phyloP scores from a whole-genome alignment of 2,888 invertebrate genomes.

The Camponotus fellah region DNA sequence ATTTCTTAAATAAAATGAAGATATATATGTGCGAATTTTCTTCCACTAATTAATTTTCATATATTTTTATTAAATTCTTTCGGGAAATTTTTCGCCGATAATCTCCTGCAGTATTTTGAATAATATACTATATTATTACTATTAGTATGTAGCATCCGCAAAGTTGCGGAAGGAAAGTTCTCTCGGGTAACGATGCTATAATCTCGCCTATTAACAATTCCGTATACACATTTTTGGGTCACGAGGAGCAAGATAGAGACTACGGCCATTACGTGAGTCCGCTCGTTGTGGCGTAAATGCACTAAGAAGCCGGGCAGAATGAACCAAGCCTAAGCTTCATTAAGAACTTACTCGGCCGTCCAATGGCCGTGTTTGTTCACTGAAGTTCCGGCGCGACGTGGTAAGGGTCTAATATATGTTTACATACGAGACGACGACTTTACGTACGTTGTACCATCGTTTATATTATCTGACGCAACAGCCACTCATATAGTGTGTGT shows the following conservation, averaged over 20 bases:
- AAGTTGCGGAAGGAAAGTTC: slow-evolving; percentile 36
- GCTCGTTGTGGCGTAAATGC: slow-evolving; percentile 48
- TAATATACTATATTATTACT: slow-evolving; percentile 28
- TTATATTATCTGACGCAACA: slow-evolving; percentile 40
- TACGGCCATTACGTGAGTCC: slow-evolving; percentile 23
- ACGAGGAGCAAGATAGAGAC: slow-evolving; percentile 33
- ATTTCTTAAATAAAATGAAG: neutral
- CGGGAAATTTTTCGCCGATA: slow-evolving; percentile 13
- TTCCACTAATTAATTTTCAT: neutral
- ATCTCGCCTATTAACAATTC: slow-evolving; percentile 42
- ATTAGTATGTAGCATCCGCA: slow-evolving; percentile 11
- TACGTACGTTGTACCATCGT: slow-evolving; percentile 23
- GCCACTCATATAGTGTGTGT: slow-evolving; percentile 9
- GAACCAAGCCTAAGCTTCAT: slow-evolving; percentile 56
- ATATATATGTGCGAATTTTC: neutral
- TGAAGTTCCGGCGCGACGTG: slow-evolving; percentile 48
- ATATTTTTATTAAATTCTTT: neutral
- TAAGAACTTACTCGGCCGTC: slow-evolving; percentile 59
- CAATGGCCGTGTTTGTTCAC: slow-evolving; percentile 57
- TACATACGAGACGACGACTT: slow-evolving; percentile 39
- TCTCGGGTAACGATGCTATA: slow-evolving; percentile 9
- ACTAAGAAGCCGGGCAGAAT: slow-evolving; percentile 47
- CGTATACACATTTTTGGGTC: slow-evolving; percentile 44
- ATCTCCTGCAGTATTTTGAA: slow-evolving; percentile 16
- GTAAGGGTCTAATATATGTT: slow-evolving; percentile 55